phyloP scores from a whole-genome alignment of 2,888 invertebrate species.

The Andrena trimmerana region DNA sequence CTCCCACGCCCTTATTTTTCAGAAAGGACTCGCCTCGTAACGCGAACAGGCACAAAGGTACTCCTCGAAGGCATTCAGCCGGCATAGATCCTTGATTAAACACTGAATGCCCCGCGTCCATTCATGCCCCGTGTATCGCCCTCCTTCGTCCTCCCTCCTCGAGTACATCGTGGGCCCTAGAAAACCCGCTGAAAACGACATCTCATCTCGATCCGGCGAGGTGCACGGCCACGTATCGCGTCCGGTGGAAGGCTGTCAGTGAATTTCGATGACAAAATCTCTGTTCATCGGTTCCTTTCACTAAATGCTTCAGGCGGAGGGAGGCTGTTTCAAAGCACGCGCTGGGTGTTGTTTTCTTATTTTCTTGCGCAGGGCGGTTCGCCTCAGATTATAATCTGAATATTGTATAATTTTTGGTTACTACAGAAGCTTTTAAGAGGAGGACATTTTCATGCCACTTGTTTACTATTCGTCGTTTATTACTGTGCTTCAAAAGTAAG shows the following conservation, averaged over 20 bases:
- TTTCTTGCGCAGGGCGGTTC: neutral
- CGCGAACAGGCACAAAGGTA: constrained; percentile 75
- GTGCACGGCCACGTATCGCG: constrained; percentile 30
- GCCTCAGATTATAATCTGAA: no score
- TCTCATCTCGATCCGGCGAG: constrained; percentile 68
- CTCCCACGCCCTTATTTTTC: constrained; percentile 71
- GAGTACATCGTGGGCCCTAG: constrained; percentile 60
- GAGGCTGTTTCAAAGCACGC: neutral
- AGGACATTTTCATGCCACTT: no score
- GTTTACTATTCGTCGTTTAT: neutral
- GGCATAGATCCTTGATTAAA: constrained; percentile 83
- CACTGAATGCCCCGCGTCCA: constrained; percentile 78
- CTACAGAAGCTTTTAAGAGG: no score
- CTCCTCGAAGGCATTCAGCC: constrained; percentile 79
- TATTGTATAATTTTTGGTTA: no score
- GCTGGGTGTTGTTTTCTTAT: neutral
- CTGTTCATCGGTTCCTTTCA: constrained; percentile 19
- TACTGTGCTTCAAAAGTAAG: neutral
- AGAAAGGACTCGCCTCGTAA: constrained; percentile 66
- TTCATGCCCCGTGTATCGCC: constrained; percentile 60
- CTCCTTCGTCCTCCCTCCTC: constrained; percentile 45
- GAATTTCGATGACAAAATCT: constrained; percentile 52
- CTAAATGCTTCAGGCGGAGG: neutral
- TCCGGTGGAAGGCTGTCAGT: constrained; percentile 40
- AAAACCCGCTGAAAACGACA: constrained; percentile 80